These are phyloP conservation scores for Therioaphis trifolii DNA, from an alignment of 2,888 invertebrate species.

Conservation along the genomic window DNA sequence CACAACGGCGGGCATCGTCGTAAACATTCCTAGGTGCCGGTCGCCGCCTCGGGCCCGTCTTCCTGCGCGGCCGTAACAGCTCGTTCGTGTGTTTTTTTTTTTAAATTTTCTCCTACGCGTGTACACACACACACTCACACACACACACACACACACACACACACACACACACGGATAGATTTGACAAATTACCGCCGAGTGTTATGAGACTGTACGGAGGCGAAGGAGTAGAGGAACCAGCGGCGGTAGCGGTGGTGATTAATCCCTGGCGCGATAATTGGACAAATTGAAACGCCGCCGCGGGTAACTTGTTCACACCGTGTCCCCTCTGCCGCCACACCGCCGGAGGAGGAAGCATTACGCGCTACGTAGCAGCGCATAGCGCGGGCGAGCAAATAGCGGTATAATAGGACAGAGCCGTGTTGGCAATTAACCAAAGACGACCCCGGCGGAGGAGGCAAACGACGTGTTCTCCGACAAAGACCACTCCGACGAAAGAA, in stretches of 20 bases:
- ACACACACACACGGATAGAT: neutral
- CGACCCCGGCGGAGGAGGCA: neutral
- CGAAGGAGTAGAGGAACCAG: too few species aligned
- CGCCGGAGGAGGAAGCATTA: slow-evolving; percentile 23
- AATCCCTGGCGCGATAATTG: slow-evolving; percentile 59
- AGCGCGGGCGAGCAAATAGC: neutral
- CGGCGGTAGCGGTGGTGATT: slow-evolving; percentile 26
- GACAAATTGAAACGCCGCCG: slow-evolving; percentile 62
- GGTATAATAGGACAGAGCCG: too few species aligned
- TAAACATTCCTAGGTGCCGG: slow-evolving; percentile 58
- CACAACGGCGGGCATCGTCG: slow-evolving; percentile 8
- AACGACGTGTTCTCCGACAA: neutral
- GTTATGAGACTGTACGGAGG: neutral
- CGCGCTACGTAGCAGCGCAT: neutral
- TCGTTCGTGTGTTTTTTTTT: slow-evolving; percentile 26
- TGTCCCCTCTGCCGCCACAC: neutral
- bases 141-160: too few species aligned
- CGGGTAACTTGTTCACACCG: slow-evolving; percentile 56
- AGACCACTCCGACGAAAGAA: neutral
- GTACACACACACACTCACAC: neutral
- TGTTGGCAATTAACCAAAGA: slow-evolving; percentile 5
- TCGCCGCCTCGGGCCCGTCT: slow-evolving; percentile 31
- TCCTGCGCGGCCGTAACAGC: neutral
- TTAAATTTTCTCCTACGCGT: neutral
- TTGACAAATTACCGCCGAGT: slow-evolving; percentile 38